Evolutionary conservation across 2,113 vertebrate genomes (phyloP).

Genomic region (Lophius piscatorius): DNA sequence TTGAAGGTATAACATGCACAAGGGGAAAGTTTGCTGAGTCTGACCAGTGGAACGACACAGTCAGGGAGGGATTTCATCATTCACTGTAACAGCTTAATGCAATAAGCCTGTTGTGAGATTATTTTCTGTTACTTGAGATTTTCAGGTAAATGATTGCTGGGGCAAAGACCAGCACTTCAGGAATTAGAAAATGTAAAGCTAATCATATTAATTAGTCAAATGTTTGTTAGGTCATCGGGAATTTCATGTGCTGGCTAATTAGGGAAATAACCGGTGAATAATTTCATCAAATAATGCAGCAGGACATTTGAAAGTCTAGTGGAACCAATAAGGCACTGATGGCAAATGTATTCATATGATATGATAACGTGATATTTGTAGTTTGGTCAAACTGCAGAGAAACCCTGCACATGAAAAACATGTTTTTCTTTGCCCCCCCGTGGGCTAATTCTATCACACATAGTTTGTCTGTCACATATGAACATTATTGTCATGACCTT

Average conservation of each 20-base stretch:
- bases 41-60: constrained; percentile 26
- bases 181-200: constrained; percentile 4
- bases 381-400: neutral
- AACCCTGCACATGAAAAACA: no score
- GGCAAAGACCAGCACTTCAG: neutral
- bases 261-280: neutral
- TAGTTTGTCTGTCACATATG: no score
- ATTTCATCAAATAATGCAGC: neutral
- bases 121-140: neutral
- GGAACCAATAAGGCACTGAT: neutral
- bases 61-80: constrained; percentile 17
- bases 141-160: neutral
- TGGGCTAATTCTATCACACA: no score
- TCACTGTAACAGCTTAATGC: neutral
- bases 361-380: neutral
- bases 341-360: neutral
- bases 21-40: constrained; percentile 35
- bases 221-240: neutral
- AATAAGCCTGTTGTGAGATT: neutral
- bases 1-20: constrained; percentile 21
- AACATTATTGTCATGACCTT: neutral
- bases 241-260: neutral
- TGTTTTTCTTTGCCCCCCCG: no score
- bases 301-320: neutral
- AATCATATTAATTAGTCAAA: neutral